Evolutionary conservation across 2,888 invertebrate species (phyloP).

Genomic region (Polymixis lichenea): DNA sequence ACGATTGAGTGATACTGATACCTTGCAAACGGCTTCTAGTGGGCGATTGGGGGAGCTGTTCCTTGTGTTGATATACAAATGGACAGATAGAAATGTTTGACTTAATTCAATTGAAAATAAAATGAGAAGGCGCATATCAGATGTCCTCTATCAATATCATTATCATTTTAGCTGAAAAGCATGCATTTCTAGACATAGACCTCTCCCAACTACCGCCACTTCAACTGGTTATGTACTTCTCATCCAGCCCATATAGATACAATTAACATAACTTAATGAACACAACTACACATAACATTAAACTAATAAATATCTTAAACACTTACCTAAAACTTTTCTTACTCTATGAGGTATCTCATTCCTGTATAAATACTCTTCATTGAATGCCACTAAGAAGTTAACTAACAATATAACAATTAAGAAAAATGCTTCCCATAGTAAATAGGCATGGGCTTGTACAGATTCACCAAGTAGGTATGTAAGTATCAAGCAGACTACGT

Average conservation of each 20-base stretch:
- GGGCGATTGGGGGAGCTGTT: background rate
- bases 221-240: no score
- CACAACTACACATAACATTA: background rate
- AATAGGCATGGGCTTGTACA: constrained; percentile 82
- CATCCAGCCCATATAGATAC: no score
- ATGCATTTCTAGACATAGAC: no score
- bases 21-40: background rate
- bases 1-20: background rate
- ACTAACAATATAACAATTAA: constrained; percentile 83
- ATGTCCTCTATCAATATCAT: no score
- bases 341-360: constrained; percentile 91
- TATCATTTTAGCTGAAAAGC: no score
- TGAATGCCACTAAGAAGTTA: constrained; percentile 86
- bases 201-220: no score
- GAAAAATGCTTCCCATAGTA: constrained; percentile 86
- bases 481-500: constrained; percentile 83
- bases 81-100: background rate
- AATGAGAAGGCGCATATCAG: background rate
- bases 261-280: background rate
- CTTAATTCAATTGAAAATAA: background rate
- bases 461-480: constrained; percentile 85
- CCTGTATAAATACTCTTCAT: constrained; percentile 86
- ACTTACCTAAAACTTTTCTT: constrained; percentile 86
- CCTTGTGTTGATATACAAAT: background rate
- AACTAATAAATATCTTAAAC: background rate